These are phyloP conservation scores for Spicauda simplicius DNA, from an alignment of 2,888 invertebrate genomes.

Conservation along the genomic window DNA sequence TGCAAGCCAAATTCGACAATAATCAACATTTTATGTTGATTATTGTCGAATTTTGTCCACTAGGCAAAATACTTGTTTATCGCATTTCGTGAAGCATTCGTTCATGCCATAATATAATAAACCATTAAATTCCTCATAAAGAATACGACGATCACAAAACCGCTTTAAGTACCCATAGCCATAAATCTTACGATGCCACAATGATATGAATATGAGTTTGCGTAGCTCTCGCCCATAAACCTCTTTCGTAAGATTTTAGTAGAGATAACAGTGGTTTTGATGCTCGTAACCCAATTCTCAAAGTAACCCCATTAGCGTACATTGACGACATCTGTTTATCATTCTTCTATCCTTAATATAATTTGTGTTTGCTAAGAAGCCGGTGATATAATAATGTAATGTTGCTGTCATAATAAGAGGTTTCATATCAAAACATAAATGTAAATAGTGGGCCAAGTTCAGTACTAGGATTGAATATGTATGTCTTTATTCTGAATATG, in stretches of 20 bases:
- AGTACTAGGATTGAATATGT: too few relatives aligned
- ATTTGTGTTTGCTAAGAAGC: constrained; percentile 7
- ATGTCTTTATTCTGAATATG: too few relatives aligned
- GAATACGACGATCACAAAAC: constrained; percentile 25
- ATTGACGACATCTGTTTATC: constrained; percentile 28
- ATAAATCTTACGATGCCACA: constrained; percentile 18
- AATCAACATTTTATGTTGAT: too few relatives aligned
- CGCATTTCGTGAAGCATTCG: too few relatives aligned
- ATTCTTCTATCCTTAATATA: constrained; percentile 21
- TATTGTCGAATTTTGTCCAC: too few relatives aligned
- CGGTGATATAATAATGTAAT: neutral
- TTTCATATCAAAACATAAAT: neutral
- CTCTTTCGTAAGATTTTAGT: constrained; percentile 24
- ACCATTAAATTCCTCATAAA: constrained; percentile 20
- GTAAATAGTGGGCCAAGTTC: neutral
- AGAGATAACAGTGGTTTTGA: constrained; percentile 29
- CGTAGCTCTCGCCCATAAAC: constrained; percentile 18
- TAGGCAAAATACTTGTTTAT: too few relatives aligned
- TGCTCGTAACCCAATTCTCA: constrained; percentile 40
- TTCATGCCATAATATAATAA: neutral
- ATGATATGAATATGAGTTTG: constrained; percentile 29
- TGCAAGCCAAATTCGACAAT: too few relatives aligned
- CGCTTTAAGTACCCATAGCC: constrained; percentile 15
- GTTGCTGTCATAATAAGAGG: neutral
- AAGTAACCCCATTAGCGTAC: constrained; percentile 32